Evolutionary conservation across 2,797 vertebrate genomes (phyloP).

Genomic region (Scomberomorus guttatus): DNA sequence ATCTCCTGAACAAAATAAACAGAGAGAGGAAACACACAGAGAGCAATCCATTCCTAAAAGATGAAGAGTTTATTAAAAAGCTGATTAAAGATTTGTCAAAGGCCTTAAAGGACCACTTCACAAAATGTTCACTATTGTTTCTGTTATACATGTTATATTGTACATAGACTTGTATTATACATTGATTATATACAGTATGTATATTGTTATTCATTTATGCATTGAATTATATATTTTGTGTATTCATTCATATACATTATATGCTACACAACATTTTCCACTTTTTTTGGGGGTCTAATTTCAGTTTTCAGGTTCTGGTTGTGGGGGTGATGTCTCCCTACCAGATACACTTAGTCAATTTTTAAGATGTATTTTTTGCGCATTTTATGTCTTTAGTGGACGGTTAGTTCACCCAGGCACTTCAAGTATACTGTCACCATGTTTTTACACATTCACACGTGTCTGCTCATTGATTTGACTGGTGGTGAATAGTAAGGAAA

Average conservation of each 20-base stretch:
- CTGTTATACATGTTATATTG: not conserved
- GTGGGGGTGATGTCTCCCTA: too few species aligned
- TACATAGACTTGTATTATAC: too few species aligned
- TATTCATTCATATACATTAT: too few species aligned
- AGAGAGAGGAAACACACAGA: too few species aligned
- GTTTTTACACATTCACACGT: not conserved
- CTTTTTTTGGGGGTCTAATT: not conserved
- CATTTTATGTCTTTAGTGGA: too few species aligned
- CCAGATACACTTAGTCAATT: too few species aligned
- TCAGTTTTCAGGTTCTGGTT: not conserved
- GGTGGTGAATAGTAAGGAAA: not conserved
- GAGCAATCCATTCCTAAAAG: not conserved
- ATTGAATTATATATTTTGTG: too few species aligned
- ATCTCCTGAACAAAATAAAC: too few species aligned
- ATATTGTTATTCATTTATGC: too few species aligned
- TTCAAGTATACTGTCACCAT: not conserved
- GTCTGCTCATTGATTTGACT: not conserved
- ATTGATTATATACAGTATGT: too few species aligned
- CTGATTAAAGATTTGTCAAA: not conserved
- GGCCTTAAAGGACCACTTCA: not conserved
- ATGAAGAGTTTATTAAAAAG: not conserved
- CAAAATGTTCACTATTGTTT: not conserved
- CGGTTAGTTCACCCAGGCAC: not conserved
- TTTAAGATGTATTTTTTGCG: too few species aligned
- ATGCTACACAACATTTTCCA: not conserved